phyloP scores from a whole-genome alignment of 1,140 invertebrate genomes.

The Aphelenchoides fujianensis region DNA sequence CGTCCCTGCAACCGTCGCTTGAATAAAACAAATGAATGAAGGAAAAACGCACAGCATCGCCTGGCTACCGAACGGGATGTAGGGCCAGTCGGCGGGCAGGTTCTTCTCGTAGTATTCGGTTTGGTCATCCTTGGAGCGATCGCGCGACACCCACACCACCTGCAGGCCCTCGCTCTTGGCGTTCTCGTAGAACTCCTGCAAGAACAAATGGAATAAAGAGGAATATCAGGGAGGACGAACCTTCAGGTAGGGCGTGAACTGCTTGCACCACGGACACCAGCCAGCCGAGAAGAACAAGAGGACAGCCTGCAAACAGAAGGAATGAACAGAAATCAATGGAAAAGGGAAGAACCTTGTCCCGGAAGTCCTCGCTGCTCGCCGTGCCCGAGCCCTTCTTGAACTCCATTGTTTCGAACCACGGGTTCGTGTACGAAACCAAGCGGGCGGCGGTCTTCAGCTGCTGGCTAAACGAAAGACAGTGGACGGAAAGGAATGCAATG shows the following conservation, averaged over 20 bases:
- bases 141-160: slow-evolving; percentile 40
- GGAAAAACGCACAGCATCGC: slow-evolving; percentile 29
- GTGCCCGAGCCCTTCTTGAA: slow-evolving; percentile 1
- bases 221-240: slow-evolving; percentile 17
- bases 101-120: slow-evolving; percentile 33
- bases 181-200: slow-evolving; percentile 41
- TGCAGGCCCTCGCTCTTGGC: slow-evolving; percentile 35
- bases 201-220: background rate
- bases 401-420: background rate
- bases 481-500: background rate
- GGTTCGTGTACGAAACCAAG: background rate
- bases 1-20: slow-evolving; percentile 34
- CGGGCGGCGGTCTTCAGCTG: background rate
- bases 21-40: too few relatives aligned
- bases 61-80: slow-evolving; percentile 25
- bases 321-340: background rate
- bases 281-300: slow-evolving; percentile 32
- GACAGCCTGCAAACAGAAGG: slow-evolving; percentile 19
- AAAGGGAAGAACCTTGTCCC: background rate
- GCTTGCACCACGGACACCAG: slow-evolving; percentile 28
- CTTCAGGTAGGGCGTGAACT: slow-evolving; percentile 32
- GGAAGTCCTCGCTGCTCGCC: background rate
- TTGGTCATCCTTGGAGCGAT: slow-evolving; percentile 35
- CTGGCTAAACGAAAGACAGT: background rate
- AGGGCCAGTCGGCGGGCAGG: slow-evolving; percentile 36